Evolutionary conservation across 2,797 vertebrate genomes (phyloP).

Genomic region (Xenopus petersii): DNA sequence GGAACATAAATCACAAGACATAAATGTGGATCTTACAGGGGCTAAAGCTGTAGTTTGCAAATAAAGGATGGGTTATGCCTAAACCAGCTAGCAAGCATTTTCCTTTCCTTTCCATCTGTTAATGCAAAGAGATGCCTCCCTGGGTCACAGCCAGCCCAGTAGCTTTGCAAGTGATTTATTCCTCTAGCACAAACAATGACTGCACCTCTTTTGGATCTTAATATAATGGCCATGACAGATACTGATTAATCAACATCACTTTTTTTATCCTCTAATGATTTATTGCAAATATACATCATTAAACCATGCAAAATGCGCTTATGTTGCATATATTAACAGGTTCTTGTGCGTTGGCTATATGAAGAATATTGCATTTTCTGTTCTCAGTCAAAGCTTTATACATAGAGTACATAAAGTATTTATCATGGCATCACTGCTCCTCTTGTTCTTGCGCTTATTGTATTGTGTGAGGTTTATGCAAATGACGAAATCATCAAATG

Average conservation of each 20-base stretch:
- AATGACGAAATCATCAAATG: too few relatives aligned
- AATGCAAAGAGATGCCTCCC: background rate
- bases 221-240: constrained; percentile 9
- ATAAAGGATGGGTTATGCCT: constrained; percentile 1
- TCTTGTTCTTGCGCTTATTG: too few relatives aligned
- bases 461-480: too few relatives aligned
- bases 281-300: constrained; percentile 31
- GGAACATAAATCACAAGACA: background rate
- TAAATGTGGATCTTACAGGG: background rate
- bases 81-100: constrained; percentile 5
- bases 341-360: too few relatives aligned
- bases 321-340: too few relatives aligned
- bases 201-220: constrained; percentile 7
- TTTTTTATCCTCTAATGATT: constrained; percentile 24
- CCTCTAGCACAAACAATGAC: background rate
- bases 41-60: background rate
- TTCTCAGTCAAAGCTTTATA: too few relatives aligned
- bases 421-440: too few relatives aligned
- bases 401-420: too few relatives aligned
- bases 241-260: constrained; percentile 28
- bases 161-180: constrained; percentile 22
- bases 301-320: background rate
- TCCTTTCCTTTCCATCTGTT: background rate
- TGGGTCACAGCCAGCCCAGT: constrained; percentile 1
- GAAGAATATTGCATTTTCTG: too few relatives aligned